Evolutionary conservation across 2,888 invertebrate genomes (phyloP).

Genomic region (Caenorhabditis drosophilae): DNA sequence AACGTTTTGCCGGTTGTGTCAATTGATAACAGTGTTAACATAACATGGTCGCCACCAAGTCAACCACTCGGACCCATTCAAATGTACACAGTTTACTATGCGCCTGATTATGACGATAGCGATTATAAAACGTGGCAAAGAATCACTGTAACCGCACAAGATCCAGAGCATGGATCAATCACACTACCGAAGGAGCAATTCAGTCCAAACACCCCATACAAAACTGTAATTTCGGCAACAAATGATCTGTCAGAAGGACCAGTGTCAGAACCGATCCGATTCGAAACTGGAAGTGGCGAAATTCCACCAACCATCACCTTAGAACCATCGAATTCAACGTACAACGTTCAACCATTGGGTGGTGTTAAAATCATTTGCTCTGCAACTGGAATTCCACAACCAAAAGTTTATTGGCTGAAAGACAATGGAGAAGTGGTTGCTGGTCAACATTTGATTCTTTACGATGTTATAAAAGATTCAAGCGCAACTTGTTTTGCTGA

Average conservation of each 20-base stretch:
- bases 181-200: conserved; percentile 60
- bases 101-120: conserved; percentile 55
- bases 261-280: conserved; percentile 54
- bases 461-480: conserved; percentile 52
- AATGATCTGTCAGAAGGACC: conserved; percentile 68
- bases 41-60: conserved; percentile 62
- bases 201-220: conserved; percentile 56
- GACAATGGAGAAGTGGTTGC: conserved; percentile 55
- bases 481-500: conserved; percentile 62
- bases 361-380: conserved; percentile 57
- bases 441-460: conserved; percentile 29
- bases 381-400: conserved; percentile 62
- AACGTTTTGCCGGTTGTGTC: conserved; percentile 59
- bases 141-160: conserved; percentile 46
- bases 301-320: conserved; percentile 60
- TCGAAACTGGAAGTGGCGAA: conserved; percentile 66
- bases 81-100: conserved; percentile 62
- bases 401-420: conserved; percentile 62
- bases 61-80: conserved; percentile 62
- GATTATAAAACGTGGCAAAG: conserved; percentile 64
- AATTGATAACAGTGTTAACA: conserved; percentile 62
- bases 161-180: conserved; percentile 47
- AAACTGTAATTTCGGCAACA: conserved; percentile 61
- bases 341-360: conserved; percentile 54
- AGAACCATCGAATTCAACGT: conserved; percentile 50